A percentile compares a stretch with the other conserved stretches of the same genome.
These are phyloP conservation scores for Spodoptera picta DNA, from an alignment of 2,888 invertebrate genomes.

Conservation along the genomic window DNA sequence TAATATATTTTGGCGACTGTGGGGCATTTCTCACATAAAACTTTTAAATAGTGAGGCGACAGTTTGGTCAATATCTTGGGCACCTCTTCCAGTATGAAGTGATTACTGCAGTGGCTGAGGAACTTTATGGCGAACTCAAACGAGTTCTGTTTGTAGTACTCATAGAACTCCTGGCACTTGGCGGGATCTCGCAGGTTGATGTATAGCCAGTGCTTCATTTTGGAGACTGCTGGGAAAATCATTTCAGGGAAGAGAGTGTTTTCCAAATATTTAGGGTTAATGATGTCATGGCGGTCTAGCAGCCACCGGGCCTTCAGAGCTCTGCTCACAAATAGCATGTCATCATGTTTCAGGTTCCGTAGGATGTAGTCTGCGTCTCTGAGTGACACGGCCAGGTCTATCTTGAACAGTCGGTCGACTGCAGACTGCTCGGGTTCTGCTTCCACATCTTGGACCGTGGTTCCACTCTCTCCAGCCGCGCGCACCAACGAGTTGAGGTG, in stretches of 20 bases:
- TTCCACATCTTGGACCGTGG: slow-evolving; percentile 43
- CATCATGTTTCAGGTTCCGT: slow-evolving; percentile 69
- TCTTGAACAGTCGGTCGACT: slow-evolving; percentile 74
- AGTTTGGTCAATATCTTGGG: slow-evolving; percentile 63
- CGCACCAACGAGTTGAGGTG: slow-evolving; percentile 66
- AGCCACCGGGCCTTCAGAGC: slow-evolving; percentile 75
- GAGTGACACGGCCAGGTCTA: slow-evolving; percentile 71
- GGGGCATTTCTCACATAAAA: slow-evolving; percentile 69
- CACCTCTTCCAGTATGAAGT: slow-evolving; percentile 63
- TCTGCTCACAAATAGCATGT: slow-evolving; percentile 76
- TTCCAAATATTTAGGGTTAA: slow-evolving; percentile 74
- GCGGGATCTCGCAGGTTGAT: slow-evolving; percentile 55
- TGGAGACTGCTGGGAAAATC: slow-evolving; percentile 65
- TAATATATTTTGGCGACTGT: slow-evolving; percentile 66
- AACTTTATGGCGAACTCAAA: slow-evolving; percentile 67
- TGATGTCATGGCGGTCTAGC: slow-evolving; percentile 62
- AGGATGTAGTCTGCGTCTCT: slow-evolving; percentile 70
- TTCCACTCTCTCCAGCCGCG: slow-evolving; percentile 35
- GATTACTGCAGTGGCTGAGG: slow-evolving; percentile 64
- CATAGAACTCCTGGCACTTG: slow-evolving; percentile 70
- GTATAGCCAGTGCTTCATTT: slow-evolving; percentile 71
- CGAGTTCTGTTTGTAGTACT: slow-evolving; percentile 62
- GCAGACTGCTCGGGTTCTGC: slow-evolving; percentile 61
- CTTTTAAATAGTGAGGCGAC: slow-evolving; percentile 65
- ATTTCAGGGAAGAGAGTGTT: slow-evolving; percentile 70